Percentiles rank a stretch among this genome's conserved stretches.
Evolutionary conservation across 2,797 vertebrate genomes (phyloP).

Genomic region (Micropoecilia bifurca): DNA sequence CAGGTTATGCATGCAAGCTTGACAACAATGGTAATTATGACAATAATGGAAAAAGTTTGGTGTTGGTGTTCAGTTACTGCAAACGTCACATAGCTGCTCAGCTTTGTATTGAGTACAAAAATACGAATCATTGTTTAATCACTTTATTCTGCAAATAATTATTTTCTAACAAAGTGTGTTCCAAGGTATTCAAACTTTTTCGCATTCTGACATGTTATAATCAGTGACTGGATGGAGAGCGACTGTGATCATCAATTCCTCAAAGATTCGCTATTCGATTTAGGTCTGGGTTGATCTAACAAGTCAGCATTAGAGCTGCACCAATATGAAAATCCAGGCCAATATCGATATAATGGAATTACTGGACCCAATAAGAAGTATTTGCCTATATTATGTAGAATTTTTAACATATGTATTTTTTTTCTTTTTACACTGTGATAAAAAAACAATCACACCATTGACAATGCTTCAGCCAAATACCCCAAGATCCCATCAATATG

Average conservation of each 20-base stretch:
- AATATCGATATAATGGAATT: background rate
- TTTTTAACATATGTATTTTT: background rate
- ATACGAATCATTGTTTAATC: background rate
- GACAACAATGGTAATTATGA: slow-evolving; percentile 87
- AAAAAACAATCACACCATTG: background rate
- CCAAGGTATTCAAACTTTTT: background rate
- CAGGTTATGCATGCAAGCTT: slow-evolving; percentile 84
- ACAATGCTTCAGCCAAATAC: background rate
- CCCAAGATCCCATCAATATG: background rate
- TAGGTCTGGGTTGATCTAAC: background rate
- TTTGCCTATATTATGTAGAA: background rate
- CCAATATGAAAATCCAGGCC: background rate
- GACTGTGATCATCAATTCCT: background rate
- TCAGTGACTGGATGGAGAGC: background rate
- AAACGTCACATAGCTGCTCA: slow-evolving; percentile 43
- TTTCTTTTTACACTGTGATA: background rate
- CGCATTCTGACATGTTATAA: background rate
- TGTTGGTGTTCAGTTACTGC: slow-evolving; percentile 51
- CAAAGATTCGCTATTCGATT: background rate
- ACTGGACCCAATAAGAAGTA: background rate
- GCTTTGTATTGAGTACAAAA: slow-evolving; percentile 3
- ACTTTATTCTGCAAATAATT: background rate
- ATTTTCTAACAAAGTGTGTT: background rate
- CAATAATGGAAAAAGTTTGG: slow-evolving; percentile 79
- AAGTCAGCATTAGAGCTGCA: background rate